These are phyloP conservation scores for Catajapyx aquilonaris DNA, from an alignment of 1,140 invertebrate genomes.

Conservation along the genomic window DNA sequence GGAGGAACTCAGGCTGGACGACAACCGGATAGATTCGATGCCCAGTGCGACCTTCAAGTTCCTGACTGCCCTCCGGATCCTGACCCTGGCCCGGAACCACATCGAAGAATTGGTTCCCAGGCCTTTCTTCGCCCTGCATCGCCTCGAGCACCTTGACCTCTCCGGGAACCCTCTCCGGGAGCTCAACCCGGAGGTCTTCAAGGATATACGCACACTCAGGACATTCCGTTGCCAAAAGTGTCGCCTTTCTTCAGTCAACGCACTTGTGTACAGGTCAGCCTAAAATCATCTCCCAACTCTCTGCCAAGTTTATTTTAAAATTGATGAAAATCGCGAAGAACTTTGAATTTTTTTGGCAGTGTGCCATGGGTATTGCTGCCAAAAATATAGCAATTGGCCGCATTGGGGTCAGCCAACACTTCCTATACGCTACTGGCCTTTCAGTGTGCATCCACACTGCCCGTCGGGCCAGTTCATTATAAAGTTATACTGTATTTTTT, in stretches of 20 bases:
- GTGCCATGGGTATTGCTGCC: background rate
- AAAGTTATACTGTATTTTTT: too few species aligned
- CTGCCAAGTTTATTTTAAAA: background rate
- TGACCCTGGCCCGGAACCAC: conserved; percentile 45
- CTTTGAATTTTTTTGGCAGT: background rate
- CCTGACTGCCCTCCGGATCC: conserved; percentile 33
- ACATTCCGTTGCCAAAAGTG: conserved; percentile 43
- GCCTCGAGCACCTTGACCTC: conserved; percentile 43
- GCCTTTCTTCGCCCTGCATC: conserved; percentile 40
- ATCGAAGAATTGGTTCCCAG: conserved; percentile 40
- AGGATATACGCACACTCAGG: conserved; percentile 40
- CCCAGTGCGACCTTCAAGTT: conserved; percentile 48
- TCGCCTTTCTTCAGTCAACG: conserved; percentile 44
- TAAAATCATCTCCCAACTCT: background rate
- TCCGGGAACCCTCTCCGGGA: conserved; percentile 47
- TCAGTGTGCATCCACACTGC: too few species aligned
- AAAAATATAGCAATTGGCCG: too few species aligned
- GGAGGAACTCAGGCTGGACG: conserved; percentile 22
- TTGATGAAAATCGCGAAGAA: background rate
- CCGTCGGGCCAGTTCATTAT: too few species aligned
- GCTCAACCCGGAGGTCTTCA: conserved; percentile 50
- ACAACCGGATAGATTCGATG: conserved; percentile 25
- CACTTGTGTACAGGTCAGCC: conserved; percentile 33
- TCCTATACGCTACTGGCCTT: too few species aligned
- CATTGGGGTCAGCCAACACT: too few species aligned